Base-by-base conservation (phyloP, 2,888 invertebrate genomes). In the Aleiodes testaceus region DNA sequence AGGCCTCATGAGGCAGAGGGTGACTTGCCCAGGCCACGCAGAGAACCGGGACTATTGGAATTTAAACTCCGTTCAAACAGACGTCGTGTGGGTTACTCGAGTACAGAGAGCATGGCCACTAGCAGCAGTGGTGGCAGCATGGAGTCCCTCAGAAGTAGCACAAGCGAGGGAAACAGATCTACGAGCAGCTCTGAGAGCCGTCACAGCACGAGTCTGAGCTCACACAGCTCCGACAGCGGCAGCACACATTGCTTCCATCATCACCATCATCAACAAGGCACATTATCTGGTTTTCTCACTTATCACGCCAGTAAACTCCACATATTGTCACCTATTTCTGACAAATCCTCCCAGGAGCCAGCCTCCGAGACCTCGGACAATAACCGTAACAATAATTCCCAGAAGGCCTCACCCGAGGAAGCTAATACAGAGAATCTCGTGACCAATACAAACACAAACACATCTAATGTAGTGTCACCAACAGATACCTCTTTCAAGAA, bases 321-420 rank as follows among this genome's bases (percentile, higher is more conserved):
- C 87, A 95, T 96, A 84, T 89, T 96, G 59, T 96, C 95, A 81
- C 96, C 96, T 18, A 96, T 96, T 82, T 95, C 95, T 71, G 96
- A 96, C 87, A 96, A 95, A 88, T 95, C 95, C 20, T 95, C 95
- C 1, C 95, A 95, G 87, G 96, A 96, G 83, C 95, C 94, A 14
- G 93, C 92, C 18, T 94, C 94, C 6, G 95, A 95, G 87, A 93
- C 93, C 18, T 94, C 94, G 11, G 95, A 95, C 81, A 94, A 94
- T 83, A 94, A 93, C 80, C 92, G 92, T 78, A 93, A 93, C 84
- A 93, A 93, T 82, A 93, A 93, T 81, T 93, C 93, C 0, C 93
- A 93, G 83, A 93, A 93, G 83, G 92, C 92, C 64, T 93, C 94
- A 18, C 94, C 94, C 0, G 94, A 93, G 81, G 93, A 92, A 74